These are phyloP conservation scores for Neuroterus valhalla DNA, from an alignment of 1,140 invertebrate species.

Conservation along the genomic window DNA sequence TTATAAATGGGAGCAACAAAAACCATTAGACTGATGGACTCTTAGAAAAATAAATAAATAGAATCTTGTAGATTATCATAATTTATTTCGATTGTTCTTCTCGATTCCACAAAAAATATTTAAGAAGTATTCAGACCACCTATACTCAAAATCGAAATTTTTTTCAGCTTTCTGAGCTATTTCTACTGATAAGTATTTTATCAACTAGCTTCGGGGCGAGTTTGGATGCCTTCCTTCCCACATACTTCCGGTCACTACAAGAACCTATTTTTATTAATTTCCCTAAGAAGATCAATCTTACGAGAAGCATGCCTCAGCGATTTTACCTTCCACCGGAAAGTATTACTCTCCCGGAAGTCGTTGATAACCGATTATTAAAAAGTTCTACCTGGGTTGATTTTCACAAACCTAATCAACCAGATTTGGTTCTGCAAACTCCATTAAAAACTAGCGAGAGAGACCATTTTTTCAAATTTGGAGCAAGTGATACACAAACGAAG, in stretches of 20 bases:
- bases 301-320: slow-evolving; percentile 31
- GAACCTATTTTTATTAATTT: slow-evolving; percentile 55
- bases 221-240: background rate
- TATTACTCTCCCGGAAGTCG: slow-evolving; percentile 53
- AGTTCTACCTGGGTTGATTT: slow-evolving; percentile 30
- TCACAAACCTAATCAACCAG: background rate
- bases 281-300: slow-evolving; percentile 40
- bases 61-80: too few relatives aligned
- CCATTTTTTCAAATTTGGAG: background rate
- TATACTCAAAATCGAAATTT: background rate
- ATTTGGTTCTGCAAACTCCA: background rate
- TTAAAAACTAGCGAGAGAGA: background rate
- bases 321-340: slow-evolving; percentile 53
- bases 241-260: slow-evolving; percentile 3
- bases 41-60: too few relatives aligned
- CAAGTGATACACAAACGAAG: slow-evolving; percentile 16
- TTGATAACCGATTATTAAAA: slow-evolving; percentile 58
- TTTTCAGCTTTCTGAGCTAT: slow-evolving; percentile 11
- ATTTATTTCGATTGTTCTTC: too few relatives aligned
- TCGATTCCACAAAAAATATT: background rate
- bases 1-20: too few relatives aligned
- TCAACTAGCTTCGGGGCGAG: background rate
- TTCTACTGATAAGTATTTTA: slow-evolving; percentile 8
- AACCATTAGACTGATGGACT: too few relatives aligned
- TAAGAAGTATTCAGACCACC: background rate